These are phyloP conservation scores for Blera fallax DNA, from an alignment of 2,888 invertebrate species.

Conservation along the genomic window DNA sequence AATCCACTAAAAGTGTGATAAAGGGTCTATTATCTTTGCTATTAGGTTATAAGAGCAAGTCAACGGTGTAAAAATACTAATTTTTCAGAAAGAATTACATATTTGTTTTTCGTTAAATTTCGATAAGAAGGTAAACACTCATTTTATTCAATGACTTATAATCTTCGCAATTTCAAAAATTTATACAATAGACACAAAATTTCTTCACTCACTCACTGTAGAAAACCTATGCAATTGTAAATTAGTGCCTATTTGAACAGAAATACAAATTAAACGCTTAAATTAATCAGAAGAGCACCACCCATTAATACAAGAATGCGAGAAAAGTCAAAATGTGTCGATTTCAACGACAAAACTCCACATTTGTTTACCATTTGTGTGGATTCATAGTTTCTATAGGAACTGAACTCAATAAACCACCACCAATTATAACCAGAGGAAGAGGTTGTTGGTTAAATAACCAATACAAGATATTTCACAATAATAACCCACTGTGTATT, in stretches of 20 bases:
- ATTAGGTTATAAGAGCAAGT: too few species aligned
- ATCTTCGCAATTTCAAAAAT: too few species aligned
- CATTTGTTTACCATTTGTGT: background rate
- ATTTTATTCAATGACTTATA: too few species aligned
- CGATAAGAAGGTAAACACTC: too few species aligned
- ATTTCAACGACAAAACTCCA: background rate
- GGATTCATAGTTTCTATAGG: background rate
- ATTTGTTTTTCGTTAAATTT: too few species aligned
- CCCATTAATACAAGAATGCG: background rate
- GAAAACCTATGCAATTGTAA: background rate
- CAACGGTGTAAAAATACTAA: too few species aligned
- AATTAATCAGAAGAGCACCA: background rate
- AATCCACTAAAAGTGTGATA: too few species aligned
- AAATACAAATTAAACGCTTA: background rate
- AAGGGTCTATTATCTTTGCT: too few species aligned
- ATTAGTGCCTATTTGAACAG: background rate
- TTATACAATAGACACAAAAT: too few species aligned
- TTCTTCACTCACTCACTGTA: too few species aligned
- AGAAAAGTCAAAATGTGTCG: background rate
- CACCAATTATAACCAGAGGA: background rate
- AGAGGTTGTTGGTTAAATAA: background rate
- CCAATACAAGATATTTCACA: background rate
- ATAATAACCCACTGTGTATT: background rate
- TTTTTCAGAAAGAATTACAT: too few species aligned
- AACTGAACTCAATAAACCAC: background rate